These are phyloP conservation scores for Acrobasis consociella DNA, from an alignment of 2,888 invertebrate genomes.

Conservation along the genomic window DNA sequence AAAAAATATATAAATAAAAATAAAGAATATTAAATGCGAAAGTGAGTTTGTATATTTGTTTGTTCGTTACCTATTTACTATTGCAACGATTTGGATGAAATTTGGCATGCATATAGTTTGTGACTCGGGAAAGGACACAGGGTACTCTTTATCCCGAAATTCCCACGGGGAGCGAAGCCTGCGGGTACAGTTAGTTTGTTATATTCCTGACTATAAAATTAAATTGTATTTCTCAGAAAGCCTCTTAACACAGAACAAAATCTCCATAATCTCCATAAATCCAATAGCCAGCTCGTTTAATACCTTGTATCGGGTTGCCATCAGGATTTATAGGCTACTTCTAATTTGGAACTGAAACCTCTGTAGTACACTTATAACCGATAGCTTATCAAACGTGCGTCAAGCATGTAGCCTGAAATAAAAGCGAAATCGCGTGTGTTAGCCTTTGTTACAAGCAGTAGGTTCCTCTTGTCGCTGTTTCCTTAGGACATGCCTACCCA, in stretches of 20 bases:
- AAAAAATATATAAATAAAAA: no score
- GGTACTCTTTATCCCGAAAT: no score
- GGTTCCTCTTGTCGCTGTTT: background rate
- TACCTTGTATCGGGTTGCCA: background rate
- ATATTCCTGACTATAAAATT: no score
- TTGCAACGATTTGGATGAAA: no score
- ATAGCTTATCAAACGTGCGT: slow-evolving; percentile 17
- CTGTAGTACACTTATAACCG: slow-evolving; percentile 14
- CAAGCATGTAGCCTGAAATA: slow-evolving; percentile 12
- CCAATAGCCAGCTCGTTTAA: background rate
- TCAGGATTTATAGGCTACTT: slow-evolving; percentile 4
- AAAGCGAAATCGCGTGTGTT: slow-evolving; percentile 19
- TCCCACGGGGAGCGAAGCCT: no score
- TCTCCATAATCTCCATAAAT: background rate
- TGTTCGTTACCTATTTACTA: no score
- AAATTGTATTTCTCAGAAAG: background rate
- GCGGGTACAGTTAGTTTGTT: no score
- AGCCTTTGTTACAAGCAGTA: background rate
- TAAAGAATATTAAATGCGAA: no score
- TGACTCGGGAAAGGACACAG: no score
- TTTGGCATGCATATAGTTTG: no score
- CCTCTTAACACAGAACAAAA: background rate
- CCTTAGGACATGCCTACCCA: no score
- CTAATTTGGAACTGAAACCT: slow-evolving; percentile 8
- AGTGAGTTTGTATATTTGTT: no score